A percentile compares a stretch with the other conserved stretches of the same genome.
Conservation (phyloP, 2,888 invertebrate genomes). For the Tetranychus piercei region DNA sequence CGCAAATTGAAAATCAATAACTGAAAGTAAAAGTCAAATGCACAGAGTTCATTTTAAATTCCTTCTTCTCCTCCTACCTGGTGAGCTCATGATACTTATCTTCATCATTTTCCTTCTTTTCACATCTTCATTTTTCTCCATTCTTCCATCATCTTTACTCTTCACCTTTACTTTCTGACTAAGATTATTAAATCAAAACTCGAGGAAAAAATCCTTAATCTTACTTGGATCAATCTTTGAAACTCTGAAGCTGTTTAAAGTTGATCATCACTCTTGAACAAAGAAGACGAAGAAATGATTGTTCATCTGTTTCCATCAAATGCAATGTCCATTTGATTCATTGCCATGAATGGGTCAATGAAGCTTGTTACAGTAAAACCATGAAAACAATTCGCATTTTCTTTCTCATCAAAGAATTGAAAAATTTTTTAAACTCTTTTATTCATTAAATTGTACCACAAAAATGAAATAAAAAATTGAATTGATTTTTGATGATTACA, state of each 20-base stretch:
- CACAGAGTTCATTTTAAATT: neutral
- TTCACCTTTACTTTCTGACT: neutral
- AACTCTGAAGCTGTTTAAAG: neutral
- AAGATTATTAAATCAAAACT: neutral
- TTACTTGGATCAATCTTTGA: neutral
- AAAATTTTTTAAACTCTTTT: too few relatives aligned
- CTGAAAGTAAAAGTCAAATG: neutral
- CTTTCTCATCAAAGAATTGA: too few relatives aligned
- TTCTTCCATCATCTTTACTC: too few relatives aligned
- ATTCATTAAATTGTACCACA: too few relatives aligned
- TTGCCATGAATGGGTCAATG: neutral
- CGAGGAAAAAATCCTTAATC: neutral
- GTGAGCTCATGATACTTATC: neutral
- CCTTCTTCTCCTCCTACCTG: neutral
- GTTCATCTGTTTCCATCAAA: neutral
- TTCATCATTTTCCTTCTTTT: neutral
- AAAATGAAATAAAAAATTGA: too few relatives aligned
- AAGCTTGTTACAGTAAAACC: neutral
- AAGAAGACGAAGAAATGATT: neutral
- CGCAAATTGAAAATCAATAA: neutral
- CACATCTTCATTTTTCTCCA: too few relatives aligned
- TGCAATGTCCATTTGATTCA: slow-evolving; percentile 1
- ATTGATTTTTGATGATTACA: too few relatives aligned
- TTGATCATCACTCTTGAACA: neutral
- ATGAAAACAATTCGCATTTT: neutral